A percentile compares a stretch with the other conserved stretches of the same genome.
These are phyloP conservation scores for Eupleurogrammus muticus DNA, from an alignment of 2,797 vertebrate species.

Conservation along the genomic window DNA sequence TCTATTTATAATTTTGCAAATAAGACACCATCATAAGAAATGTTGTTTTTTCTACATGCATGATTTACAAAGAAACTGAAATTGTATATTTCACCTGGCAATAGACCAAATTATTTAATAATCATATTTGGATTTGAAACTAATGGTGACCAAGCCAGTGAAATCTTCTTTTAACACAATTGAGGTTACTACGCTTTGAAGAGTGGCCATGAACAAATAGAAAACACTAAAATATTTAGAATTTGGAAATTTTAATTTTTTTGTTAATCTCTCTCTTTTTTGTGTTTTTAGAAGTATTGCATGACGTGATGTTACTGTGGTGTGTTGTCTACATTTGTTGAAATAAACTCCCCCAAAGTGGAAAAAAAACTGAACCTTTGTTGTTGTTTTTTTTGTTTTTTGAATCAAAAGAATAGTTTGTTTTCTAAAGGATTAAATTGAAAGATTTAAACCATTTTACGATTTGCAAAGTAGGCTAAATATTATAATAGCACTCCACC, in stretches of 20 bases:
- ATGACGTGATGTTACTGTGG: slow-evolving; percentile 74
- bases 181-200: too few species aligned
- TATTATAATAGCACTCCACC: too few species aligned
- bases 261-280: slow-evolving; percentile 25
- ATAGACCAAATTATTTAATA: background rate
- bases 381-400: slow-evolving; percentile 10
- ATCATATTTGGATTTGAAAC: background rate
- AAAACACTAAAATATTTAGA: background rate
- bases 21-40: background rate
- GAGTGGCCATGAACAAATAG: slow-evolving; percentile 10
- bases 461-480: too few species aligned
- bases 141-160: too few species aligned
- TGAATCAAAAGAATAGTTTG: background rate
- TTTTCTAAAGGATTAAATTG: too few species aligned
- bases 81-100: background rate
- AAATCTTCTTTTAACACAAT: background rate
- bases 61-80: slow-evolving; percentile 36
- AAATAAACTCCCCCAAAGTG: slow-evolving; percentile 73
- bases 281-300: slow-evolving; percentile 72
- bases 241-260: slow-evolving; percentile 29
- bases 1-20: background rate
- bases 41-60: slow-evolving; percentile 33
- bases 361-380: too few species aligned
- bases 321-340: slow-evolving; percentile 66
- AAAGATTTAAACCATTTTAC: too few species aligned